phyloP scores from a whole-genome alignment of 2,113 vertebrate species.

The Pangasianodon gigas region DNA sequence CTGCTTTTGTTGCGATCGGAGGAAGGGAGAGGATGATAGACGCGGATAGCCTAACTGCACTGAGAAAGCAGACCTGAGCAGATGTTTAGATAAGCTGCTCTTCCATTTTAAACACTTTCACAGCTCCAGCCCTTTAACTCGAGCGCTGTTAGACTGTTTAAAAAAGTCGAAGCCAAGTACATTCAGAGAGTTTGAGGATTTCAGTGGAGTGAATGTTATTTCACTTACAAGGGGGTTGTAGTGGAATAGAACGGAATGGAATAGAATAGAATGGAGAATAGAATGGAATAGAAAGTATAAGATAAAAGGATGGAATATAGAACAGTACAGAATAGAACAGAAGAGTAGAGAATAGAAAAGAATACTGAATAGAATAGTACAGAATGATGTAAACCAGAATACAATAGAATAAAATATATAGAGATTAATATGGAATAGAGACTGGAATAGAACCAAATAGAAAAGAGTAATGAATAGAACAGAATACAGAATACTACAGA shows the following conservation, averaged over 20 bases:
- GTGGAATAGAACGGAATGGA: too few relatives aligned
- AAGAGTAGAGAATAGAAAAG: not conserved
- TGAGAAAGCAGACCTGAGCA: not conserved
- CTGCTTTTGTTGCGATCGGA: constrained; percentile 21
- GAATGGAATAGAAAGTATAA: not conserved
- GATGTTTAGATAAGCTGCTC: not conserved
- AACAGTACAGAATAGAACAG: not conserved
- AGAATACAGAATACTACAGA: not conserved
- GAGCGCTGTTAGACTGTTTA: not conserved
- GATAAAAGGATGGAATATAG: not conserved
- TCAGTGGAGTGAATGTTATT: not conserved
- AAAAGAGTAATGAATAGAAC: not conserved
- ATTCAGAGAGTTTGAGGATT: not conserved
- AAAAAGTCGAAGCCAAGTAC: not conserved
- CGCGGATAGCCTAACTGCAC: not conserved
- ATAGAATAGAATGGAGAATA: not conserved
- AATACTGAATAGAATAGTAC: not conserved
- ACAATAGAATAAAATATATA: not conserved
- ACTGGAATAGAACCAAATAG: not conserved
- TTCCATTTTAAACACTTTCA: not conserved
- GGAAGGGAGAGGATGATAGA: not conserved
- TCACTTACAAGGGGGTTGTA: not conserved
- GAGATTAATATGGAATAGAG: not conserved
- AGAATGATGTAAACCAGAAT: not conserved
- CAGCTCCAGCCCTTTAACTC: not conserved